Percentiles rank a stretch among this genome's conserved stretches.
phyloP scores from a whole-genome alignment of 2,797 vertebrate species.

The Linurgus olivaceus region DNA sequence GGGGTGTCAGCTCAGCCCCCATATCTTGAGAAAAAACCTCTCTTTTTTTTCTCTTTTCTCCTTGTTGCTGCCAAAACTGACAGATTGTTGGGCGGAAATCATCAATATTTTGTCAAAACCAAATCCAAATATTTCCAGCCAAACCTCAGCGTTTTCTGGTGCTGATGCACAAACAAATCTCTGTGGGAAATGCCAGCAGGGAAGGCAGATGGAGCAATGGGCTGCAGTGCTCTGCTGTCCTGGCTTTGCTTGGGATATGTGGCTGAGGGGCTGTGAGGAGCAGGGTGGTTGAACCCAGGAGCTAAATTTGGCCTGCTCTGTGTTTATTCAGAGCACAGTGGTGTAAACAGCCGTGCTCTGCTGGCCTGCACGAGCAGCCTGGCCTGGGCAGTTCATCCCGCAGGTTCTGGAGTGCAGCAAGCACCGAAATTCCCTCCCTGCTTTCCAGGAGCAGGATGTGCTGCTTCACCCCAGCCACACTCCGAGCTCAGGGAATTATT shows the following conservation, averaged over 20 bases:
- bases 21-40: background rate
- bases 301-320: background rate
- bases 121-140: slow-evolving; percentile 32
- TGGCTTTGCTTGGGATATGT: background rate
- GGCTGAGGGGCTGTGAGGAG: background rate
- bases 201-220: background rate
- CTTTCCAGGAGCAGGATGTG: background rate
- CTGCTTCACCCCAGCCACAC: background rate
- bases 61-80: background rate
- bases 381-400: background rate
- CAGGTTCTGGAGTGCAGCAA: background rate
- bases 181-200: slow-evolving; percentile 31
- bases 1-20: slow-evolving; percentile 15
- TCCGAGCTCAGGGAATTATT: background rate
- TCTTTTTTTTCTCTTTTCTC: background rate
- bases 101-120: slow-evolving; percentile 38
- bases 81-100: background rate
- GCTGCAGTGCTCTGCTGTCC: background rate
- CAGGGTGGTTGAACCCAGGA: background rate
- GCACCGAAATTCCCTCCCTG: rapidly evolving
- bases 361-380: background rate
- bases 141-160: slow-evolving; percentile 39
- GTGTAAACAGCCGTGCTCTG: background rate
- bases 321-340: background rate
- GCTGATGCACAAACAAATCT: slow-evolving; percentile 18